These are phyloP conservation scores for Anthophora plumipes DNA, from an alignment of 2,888 invertebrate genomes.

Conservation along the genomic window DNA sequence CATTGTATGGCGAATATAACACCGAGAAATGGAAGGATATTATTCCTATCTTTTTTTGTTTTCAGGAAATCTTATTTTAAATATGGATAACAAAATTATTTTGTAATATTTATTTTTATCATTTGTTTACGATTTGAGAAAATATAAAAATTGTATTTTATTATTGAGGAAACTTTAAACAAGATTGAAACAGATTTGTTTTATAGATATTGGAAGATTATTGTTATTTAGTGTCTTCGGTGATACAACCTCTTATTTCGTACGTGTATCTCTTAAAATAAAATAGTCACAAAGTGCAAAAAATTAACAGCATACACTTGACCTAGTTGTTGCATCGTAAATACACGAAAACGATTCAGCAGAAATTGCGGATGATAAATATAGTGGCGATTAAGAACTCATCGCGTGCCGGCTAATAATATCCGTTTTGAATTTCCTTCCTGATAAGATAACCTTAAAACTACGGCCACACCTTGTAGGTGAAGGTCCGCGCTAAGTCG, in stretches of 20 bases:
- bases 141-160: no score
- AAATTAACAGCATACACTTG: neutral
- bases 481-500: constrained; percentile 30
- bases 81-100: neutral
- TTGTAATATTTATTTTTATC: neutral
- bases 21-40: neutral
- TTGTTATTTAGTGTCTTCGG: neutral
- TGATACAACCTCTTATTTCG: neutral
- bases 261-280: neutral
- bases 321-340: neutral
- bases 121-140: neutral
- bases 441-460: constrained; percentile 59
- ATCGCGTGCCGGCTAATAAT: constrained; percentile 35
- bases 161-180: no score
- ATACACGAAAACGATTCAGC: neutral
- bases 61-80: neutral
- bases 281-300: neutral
- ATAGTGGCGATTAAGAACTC: constrained; percentile 20
- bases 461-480: constrained; percentile 51
- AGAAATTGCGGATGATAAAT: neutral
- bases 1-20: neutral
- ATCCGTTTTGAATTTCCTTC: constrained; percentile 25
- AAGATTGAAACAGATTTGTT: neutral
- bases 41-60: neutral
- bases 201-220: neutral